phyloP scores from a whole-genome alignment of 2,888 invertebrate species.

The Pristionchus mayeri region DNA sequence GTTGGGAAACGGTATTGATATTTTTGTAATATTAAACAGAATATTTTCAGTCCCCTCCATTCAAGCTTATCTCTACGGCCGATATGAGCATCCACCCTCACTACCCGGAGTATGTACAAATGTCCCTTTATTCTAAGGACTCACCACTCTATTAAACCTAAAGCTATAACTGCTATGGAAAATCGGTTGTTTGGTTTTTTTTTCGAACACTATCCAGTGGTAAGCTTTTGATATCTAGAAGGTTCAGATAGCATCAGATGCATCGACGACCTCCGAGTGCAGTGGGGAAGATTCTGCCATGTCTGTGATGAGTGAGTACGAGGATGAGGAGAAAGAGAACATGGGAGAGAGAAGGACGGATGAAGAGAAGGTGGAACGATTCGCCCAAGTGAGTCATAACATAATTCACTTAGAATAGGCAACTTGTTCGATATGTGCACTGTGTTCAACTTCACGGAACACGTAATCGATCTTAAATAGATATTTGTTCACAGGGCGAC shows the following conservation, averaged over 20 bases:
- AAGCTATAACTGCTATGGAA: too few species aligned
- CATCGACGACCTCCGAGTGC: neutral
- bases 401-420: too few species aligned
- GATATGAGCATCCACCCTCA: neutral
- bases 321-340: slow-evolving; percentile 27
- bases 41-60: slow-evolving; percentile 9
- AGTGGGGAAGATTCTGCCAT: neutral
- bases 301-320: neutral
- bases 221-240: neutral
- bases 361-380: neutral
- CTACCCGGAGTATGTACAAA: neutral
- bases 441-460: too few species aligned
- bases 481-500: slow-evolving; percentile 1
- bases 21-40: too few species aligned
- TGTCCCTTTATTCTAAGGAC: too few species aligned
- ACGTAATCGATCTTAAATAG: neutral
- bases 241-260: neutral
- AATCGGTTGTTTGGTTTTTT: too few species aligned
- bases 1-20: too few species aligned
- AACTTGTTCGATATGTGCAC: too few species aligned
- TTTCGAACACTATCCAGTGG: too few species aligned
- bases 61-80: slow-evolving; percentile 22
- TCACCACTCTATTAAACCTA: too few species aligned
- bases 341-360: neutral
- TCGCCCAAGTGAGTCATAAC: neutral